phyloP scores from a whole-genome alignment of 2,888 invertebrate species.

The Clunio marinus region DNA sequence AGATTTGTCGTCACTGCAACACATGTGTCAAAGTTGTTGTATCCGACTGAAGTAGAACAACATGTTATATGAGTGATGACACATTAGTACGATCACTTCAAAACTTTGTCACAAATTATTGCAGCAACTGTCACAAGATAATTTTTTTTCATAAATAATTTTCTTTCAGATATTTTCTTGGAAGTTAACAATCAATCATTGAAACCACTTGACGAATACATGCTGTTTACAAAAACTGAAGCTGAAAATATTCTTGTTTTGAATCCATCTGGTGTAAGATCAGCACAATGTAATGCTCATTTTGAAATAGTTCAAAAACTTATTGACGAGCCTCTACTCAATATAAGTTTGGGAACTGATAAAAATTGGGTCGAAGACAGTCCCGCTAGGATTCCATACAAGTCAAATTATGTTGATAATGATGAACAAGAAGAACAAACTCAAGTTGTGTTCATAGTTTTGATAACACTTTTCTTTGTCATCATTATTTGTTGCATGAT shows the following conservation, averaged over 20 bases:
- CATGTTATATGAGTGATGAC: too few relatives aligned
- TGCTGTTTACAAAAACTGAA: slow-evolving; percentile 81
- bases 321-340: slow-evolving; percentile 56
- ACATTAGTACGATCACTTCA: too few relatives aligned
- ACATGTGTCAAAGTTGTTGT: too few relatives aligned
- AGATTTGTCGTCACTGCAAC: slow-evolving; percentile 39
- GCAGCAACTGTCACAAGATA: too few relatives aligned
- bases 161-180: slow-evolving; percentile 70
- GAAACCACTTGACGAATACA: slow-evolving; percentile 87
- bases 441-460: slow-evolving; percentile 73
- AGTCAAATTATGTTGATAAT: slow-evolving; percentile 67
- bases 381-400: slow-evolving; percentile 70
- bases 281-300: slow-evolving; percentile 77
- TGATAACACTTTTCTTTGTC: slow-evolving; percentile 69
- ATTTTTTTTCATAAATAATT: slow-evolving; percentile 30
- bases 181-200: slow-evolving; percentile 76
- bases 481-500: slow-evolving; percentile 64
- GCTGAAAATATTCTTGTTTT: slow-evolving; percentile 83
- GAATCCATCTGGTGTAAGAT: slow-evolving; percentile 78
- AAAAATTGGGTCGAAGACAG: slow-evolving; percentile 82
- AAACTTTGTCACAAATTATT: not conserved
- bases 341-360: slow-evolving; percentile 63
- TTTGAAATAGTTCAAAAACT: slow-evolving; percentile 63
- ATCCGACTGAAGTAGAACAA: too few relatives aligned
- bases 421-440: slow-evolving; percentile 75